Conservation (phyloP, 2,113 vertebrate genomes). For the Tonatia bakeri region DNA sequence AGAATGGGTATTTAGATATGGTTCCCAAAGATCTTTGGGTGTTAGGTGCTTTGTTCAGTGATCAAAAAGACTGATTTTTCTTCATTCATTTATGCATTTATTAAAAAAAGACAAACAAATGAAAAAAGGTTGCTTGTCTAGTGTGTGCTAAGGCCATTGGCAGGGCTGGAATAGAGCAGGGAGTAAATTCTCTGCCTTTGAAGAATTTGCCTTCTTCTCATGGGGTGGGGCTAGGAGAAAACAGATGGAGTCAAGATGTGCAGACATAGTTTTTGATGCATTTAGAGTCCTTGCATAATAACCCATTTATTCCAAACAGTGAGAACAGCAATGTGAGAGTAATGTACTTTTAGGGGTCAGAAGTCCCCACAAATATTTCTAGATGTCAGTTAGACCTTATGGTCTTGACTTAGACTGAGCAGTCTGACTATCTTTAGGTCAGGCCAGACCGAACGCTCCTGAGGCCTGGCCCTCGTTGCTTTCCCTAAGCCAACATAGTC, state of each 20-base stretch:
- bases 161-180: not conserved
- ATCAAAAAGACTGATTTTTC: not conserved
- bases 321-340: not conserved
- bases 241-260: slow-evolving; percentile 45
- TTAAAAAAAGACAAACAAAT: not conserved
- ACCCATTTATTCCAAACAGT: slow-evolving; percentile 18
- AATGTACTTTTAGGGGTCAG: slow-evolving; percentile 32
- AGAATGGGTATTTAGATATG: not conserved
- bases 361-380: slow-evolving; percentile 51
- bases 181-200: not conserved
- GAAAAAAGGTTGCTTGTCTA: not conserved
- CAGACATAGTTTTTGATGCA: not conserved
- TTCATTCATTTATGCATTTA: not conserved
- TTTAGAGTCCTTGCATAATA: not conserved
- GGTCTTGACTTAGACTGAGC: not conserved
- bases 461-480: not conserved
- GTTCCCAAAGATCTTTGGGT: not conserved
- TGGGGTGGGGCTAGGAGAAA: not conserved
- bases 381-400: slow-evolving; percentile 23
- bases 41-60: not conserved
- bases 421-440: not conserved
- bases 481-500: not conserved
- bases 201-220: not conserved
- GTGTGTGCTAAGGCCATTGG: not conserved
- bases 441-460: not conserved